A percentile compares a stretch with the other conserved stretches of the same genome.
Evolutionary conservation across 2,113 vertebrate genomes (phyloP).

Genomic region (Neopipo cinnamomea): DNA sequence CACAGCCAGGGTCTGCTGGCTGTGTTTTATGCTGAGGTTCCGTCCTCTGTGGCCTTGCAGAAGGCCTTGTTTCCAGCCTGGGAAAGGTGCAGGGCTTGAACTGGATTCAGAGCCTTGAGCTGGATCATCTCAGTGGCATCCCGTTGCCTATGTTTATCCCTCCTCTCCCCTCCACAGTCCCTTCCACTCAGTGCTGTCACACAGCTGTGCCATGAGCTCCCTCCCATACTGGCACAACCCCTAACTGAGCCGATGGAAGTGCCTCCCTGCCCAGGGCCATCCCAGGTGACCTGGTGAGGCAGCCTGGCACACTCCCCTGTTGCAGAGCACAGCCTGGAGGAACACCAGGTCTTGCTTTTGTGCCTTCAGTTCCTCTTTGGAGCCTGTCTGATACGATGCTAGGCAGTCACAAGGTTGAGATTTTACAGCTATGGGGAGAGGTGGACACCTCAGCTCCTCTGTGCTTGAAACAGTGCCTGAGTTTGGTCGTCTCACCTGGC

Average conservation of each 20-base stretch:
- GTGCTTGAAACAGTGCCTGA: rapidly evolving
- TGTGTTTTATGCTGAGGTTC: neutral
- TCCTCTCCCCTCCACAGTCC: neutral
- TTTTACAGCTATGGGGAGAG: neutral
- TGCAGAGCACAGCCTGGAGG: neutral
- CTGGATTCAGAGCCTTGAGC: neutral
- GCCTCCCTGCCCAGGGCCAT: neutral
- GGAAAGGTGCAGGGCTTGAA: neutral
- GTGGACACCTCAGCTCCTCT: neutral
- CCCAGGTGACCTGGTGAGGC: neutral
- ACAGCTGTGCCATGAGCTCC: neutral
- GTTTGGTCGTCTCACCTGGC: neutral
- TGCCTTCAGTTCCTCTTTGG: neutral
- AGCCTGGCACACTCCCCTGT: neutral
- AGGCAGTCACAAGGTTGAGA: neutral
- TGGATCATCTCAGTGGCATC: neutral
- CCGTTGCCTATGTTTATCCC: neutral
- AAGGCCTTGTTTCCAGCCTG: neutral
- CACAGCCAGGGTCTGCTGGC: neutral
- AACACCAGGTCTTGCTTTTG: neutral
- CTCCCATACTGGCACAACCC: neutral
- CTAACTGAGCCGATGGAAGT: rapidly evolving
- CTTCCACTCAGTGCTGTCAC: neutral
- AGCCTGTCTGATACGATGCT: neutral
- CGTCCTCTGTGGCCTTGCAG: neutral